Base-by-base conservation (phyloP, 1,140 invertebrate genomes). In the Tigriopus japonicus region DNA sequence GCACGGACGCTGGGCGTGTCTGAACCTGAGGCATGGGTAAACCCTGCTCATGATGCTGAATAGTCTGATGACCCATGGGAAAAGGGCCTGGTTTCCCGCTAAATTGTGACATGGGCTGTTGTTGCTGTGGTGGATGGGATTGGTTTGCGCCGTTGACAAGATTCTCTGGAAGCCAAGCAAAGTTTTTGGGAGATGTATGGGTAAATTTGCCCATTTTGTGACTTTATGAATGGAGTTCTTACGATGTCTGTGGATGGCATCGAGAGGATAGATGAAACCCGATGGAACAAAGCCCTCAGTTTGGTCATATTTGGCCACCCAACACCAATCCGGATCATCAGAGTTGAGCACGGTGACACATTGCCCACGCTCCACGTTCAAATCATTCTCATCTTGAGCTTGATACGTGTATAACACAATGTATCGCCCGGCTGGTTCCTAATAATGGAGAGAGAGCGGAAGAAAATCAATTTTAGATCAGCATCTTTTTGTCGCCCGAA, bases 231-330 rank as follows among this genome's bases (percentile, higher is more conserved):
- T 56, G 41, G n/a, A 45, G 24, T 10, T 55, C 60, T 52, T 52
- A 56, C 53, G 52, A 58, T 69, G 73, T 80, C 80, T 76, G 76
- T 86, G 83, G 58, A 85, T 79, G 41, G 86, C 83, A 73, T 84
- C 81, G 45, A 82, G 86, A 6, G 87, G 87, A 75, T 90, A 94
- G 0, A 94, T 85, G 71, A 92, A 94, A n/a, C 85, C 87, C 28
- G 85, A 85, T 7, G 92, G 92, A 28, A 95, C 89, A 72, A 96
- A 96, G 12, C 92, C 92, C 74, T 95, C 91, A 68, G 90, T 85
- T 0, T 87, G 87, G 70, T 93, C 87, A 66, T 84, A 86, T 62
- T 86, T 77, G 19, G 90, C 80, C 42, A 95, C 86, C 91, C 90
- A 95, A 69, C 86, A 92, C 91, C 91, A 94, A 70, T 94, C 87